phyloP scores from a whole-genome alignment of 2,113 vertebrate genomes.

The Urocolius indicus region DNA sequence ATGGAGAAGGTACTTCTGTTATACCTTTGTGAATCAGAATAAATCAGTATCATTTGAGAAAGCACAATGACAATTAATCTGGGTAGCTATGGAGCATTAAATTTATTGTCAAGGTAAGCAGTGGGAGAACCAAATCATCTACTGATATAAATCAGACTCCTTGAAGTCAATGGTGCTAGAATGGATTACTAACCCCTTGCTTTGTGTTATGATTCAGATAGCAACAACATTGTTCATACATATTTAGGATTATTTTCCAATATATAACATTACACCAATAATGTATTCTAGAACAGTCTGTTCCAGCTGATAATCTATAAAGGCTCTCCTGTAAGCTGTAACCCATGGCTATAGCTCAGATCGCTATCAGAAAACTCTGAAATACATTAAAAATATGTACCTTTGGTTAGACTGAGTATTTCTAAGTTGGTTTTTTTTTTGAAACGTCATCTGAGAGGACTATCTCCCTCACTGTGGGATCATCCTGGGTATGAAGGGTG shows the following conservation, averaged over 20 bases:
- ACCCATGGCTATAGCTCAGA: neutral
- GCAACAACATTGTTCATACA: neutral
- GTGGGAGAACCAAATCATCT: neutral
- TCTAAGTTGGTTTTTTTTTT: neutral
- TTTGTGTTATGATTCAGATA: neutral
- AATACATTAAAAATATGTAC: neutral
- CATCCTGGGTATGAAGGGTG: neutral
- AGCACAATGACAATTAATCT: constrained; percentile 4
- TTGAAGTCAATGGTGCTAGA: neutral
- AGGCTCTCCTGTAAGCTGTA: neutral
- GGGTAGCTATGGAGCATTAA: neutral
- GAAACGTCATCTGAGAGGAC: neutral
- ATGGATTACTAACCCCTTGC: neutral
- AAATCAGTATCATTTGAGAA: constrained; percentile 2
- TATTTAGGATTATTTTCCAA: constrained; percentile 17
- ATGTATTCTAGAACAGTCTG: neutral
- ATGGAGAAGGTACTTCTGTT: constrained; percentile 11
- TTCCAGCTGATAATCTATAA: neutral
- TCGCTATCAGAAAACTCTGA: neutral
- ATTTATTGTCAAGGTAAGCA: constrained; percentile 9
- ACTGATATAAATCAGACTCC: neutral
- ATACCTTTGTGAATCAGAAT: neutral
- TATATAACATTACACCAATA: neutral
- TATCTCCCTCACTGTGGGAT: neutral
- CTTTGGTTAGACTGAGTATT: neutral